Evolutionary conservation across 2,797 vertebrate species (phyloP).

Genomic region (Sus cebifrons): DNA sequence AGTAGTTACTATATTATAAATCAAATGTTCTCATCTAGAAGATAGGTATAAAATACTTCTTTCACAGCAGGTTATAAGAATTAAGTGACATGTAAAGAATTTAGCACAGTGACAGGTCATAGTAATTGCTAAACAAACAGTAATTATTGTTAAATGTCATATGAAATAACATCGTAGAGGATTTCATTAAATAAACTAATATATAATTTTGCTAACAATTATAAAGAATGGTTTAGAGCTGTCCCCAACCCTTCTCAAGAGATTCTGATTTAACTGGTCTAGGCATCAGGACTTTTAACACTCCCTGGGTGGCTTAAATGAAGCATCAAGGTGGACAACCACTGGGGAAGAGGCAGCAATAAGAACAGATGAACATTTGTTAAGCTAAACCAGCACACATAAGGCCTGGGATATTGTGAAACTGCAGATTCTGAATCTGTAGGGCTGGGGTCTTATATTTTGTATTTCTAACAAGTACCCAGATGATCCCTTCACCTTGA

Average conservation of each 20-base stretch:
- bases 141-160: neutral
- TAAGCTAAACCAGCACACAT: conserved; percentile 7
- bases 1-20: conserved; percentile 29
- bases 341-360: neutral
- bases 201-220: conserved; percentile 39
- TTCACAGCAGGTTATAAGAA: neutral
- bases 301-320: conserved; percentile 11
- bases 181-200: conserved; percentile 47
- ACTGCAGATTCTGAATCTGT: neutral
- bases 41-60: neutral
- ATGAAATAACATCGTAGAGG: conserved; percentile 10
- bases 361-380: neutral
- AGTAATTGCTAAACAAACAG: conserved; percentile 44
- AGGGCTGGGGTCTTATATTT: neutral
- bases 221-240: conserved; percentile 28
- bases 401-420: neutral
- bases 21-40: neutral
- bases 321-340: neutral
- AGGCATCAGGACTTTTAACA: neutral
- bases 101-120: neutral
- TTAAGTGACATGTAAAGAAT: conserved; percentile 28
- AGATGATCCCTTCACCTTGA: neutral
- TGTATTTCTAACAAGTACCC: neutral
- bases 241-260: neutral
- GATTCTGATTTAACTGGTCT: conserved; percentile 27